These are phyloP conservation scores for Blennius ocellaris DNA, from an alignment of 2,113 vertebrate genomes.

Conservation along the genomic window DNA sequence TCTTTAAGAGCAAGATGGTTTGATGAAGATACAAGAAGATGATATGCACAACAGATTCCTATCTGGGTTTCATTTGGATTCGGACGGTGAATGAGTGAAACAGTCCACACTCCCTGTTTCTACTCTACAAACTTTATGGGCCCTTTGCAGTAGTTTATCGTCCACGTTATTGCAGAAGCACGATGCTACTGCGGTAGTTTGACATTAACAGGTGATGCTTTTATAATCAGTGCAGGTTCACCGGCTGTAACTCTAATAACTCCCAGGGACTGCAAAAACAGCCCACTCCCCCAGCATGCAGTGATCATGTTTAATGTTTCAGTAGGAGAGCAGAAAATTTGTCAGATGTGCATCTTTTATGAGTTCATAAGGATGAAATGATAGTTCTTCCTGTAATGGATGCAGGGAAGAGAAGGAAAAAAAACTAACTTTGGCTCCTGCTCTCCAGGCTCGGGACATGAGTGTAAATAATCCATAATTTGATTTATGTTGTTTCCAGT, in stretches of 20 bases:
- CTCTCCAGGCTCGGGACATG: conserved; percentile 23
- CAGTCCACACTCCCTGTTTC: no score
- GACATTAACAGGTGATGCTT: conserved; percentile 34
- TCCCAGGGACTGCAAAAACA: background rate
- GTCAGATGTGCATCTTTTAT: conserved; percentile 53
- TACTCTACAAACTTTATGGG: no score
- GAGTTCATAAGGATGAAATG: conserved; percentile 23
- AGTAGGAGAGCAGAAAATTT: conserved; percentile 29
- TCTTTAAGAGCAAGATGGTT: background rate
- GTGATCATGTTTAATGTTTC: conserved; percentile 42
- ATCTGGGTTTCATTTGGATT: background rate
- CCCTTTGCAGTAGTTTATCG: background rate
- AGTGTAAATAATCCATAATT: conserved; percentile 48
- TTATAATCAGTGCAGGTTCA: conserved; percentile 19
- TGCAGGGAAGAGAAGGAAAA: background rate
- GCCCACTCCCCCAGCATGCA: conserved; percentile 8
- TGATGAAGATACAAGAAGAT: background rate
- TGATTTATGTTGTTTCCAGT: conserved; percentile 54
- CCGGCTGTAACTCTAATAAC: conserved; percentile 31
- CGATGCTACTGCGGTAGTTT: conserved; percentile 25
- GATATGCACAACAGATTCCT: background rate
- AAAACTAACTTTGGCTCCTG: conserved; percentile 5
- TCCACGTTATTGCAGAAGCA: conserved; percentile 5
- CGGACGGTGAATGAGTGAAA: background rate
- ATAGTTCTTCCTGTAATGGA: conserved; percentile 5